Evolutionary conservation across 1,140 invertebrate genomes (phyloP).

Genomic region (Gyrodactylus salaris): DNA sequence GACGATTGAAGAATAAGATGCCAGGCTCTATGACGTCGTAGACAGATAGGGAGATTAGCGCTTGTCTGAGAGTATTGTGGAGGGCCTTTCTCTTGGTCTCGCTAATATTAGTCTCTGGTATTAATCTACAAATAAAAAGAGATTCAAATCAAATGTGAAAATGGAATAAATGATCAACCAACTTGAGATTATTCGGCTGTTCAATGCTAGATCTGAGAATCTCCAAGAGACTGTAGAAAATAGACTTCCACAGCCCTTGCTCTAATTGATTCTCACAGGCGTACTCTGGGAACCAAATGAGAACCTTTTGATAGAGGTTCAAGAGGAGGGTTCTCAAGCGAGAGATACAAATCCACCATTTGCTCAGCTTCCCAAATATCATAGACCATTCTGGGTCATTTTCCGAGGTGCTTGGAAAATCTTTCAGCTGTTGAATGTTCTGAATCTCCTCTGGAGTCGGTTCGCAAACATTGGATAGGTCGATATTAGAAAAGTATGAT

Average conservation of each 20-base stretch:
- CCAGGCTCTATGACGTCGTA: slow-evolving; percentile 5
- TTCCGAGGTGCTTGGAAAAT: not conserved
- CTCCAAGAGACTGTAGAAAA: slow-evolving; percentile 63
- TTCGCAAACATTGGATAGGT: not conserved
- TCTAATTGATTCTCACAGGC: slow-evolving; percentile 55
- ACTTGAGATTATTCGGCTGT: slow-evolving; percentile 16
- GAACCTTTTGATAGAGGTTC: slow-evolving; percentile 33
- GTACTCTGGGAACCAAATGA: slow-evolving; percentile 47
- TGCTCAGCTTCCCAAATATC: not conserved
- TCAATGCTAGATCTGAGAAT: slow-evolving; percentile 32
- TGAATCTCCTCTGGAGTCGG: not conserved
- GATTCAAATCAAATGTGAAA: not conserved
- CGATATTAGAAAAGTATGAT: not conserved
- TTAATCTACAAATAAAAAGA: not conserved
- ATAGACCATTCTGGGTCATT: not conserved
- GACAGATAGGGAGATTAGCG: not conserved
- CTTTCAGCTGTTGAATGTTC: not conserved
- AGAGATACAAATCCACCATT: slow-evolving; percentile 10
- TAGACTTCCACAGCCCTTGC: slow-evolving; percentile 54
- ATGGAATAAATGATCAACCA: not conserved
- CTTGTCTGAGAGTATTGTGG: not conserved
- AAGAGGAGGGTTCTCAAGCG: slow-evolving; percentile 25
- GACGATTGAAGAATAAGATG: slow-evolving; percentile 10
- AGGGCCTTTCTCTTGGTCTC: not conserved
- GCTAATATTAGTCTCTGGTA: not conserved